Percentiles rank a stretch among this genome's conserved stretches.
Evolutionary conservation across 2,797 vertebrate genomes (phyloP).

Genomic region (Mionectes olivaceus): DNA sequence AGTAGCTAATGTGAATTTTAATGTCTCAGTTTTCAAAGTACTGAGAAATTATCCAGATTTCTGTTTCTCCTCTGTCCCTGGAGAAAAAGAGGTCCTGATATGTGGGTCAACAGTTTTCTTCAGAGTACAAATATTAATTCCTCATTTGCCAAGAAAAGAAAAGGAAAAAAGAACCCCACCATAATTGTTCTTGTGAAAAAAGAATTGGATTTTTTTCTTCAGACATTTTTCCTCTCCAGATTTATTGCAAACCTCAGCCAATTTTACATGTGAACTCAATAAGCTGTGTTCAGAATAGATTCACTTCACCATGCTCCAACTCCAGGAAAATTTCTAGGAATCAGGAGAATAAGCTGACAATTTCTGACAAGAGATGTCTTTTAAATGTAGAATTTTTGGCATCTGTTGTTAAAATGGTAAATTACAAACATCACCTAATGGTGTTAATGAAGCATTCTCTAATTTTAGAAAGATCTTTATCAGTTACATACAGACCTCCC

Average conservation of each 20-base stretch:
- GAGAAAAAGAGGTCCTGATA: neutral
- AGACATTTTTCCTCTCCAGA: neutral
- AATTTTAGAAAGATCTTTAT: neutral
- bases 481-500: neutral
- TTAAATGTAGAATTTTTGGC: neutral
- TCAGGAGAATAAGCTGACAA: neutral
- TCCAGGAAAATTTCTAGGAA: conserved; percentile 44
- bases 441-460: conserved; percentile 2
- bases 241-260: neutral
- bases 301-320: neutral
- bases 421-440: neutral
- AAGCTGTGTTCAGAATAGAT: neutral
- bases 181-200: neutral
- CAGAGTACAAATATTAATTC: neutral
- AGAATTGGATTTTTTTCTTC: neutral
- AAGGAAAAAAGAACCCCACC: fast-evolving
- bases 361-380: neutral
- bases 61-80: neutral
- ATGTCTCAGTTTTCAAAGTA: neutral
- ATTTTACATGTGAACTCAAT: neutral
- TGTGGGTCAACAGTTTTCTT: neutral
- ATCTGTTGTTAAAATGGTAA: neutral
- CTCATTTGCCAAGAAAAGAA: neutral
- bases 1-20: neutral
- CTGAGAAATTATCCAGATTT: neutral